Evolutionary conservation across 2,888 invertebrate species (phyloP).

Genomic region (Melieria omissa): DNA sequence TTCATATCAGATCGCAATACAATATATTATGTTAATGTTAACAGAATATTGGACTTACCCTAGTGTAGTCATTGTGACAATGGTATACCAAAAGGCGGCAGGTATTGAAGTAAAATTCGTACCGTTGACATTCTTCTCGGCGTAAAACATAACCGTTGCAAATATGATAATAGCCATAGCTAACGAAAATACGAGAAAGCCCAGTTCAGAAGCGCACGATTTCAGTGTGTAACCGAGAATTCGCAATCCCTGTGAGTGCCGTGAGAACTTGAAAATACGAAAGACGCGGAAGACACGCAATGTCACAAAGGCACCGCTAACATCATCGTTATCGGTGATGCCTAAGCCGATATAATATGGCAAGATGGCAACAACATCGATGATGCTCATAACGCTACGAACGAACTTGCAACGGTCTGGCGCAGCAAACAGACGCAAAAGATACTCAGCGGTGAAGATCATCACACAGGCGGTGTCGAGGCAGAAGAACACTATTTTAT

Average conservation of each 20-base stretch:
- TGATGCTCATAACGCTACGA: conserved; percentile 98
- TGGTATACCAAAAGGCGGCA: conserved; percentile 99
- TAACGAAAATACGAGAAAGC: conserved; percentile 98
- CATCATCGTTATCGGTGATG: conserved; percentile 97
- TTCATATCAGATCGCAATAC: too few relatives aligned
- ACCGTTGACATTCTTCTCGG: conserved; percentile 97
- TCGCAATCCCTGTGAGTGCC: conserved; percentile 97
- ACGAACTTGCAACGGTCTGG: conserved; percentile 98
- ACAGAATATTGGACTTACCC: conserved; percentile 81
- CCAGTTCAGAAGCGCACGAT: conserved; percentile 98
- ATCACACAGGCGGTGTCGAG: conserved; percentile 99
- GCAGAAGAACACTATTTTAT: conserved; percentile 98
- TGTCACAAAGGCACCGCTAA: conserved; percentile 99
- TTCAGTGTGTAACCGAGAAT: conserved; percentile 99
- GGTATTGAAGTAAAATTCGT: conserved; percentile 99
- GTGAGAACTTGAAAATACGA: conserved; percentile 99
- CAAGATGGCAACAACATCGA: conserved; percentile 98
- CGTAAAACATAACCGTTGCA: conserved; percentile 99
- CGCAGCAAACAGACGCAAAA: conserved; percentile 95
- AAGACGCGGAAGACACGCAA: conserved; percentile 99
- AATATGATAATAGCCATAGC: conserved; percentile 99
- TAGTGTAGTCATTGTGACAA: conserved; percentile 99
- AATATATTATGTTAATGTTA: not conserved
- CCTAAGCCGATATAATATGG: conserved; percentile 99
- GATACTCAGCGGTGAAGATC: conserved; percentile 99